A percentile compares a stretch with the other conserved stretches of the same genome.
Evolutionary conservation across 2,888 invertebrate species (phyloP).

Genomic region (Myathropa florea): DNA sequence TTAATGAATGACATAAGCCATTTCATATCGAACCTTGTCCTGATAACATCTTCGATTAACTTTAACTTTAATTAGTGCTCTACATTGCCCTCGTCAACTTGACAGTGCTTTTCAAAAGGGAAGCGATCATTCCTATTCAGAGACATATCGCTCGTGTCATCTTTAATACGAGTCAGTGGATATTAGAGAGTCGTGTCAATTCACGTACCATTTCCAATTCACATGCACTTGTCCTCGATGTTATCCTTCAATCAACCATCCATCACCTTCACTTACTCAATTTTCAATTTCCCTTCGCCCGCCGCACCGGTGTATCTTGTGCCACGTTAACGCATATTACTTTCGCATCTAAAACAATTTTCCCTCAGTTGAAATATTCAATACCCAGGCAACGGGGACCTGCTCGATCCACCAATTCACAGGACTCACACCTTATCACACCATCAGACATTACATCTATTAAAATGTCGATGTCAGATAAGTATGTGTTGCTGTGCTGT

Average conservation of each 20-base stretch:
- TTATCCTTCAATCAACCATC: slow-evolving; percentile 49
- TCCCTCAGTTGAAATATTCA: slow-evolving; percentile 32
- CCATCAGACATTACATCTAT: slow-evolving; percentile 61
- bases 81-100: not conserved
- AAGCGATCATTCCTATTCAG: not conserved
- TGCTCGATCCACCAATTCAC: not conserved
- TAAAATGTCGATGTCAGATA: slow-evolving; percentile 61
- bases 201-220: not conserved
- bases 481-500: slow-evolving; percentile 1
- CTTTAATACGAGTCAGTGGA: not conserved
- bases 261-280: slow-evolving; percentile 43
- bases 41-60: not conserved
- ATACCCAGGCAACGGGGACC: not conserved
- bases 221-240: not conserved
- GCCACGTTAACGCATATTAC: slow-evolving; percentile 45
- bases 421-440: slow-evolving; percentile 50
- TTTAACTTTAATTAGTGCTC: slow-evolving; percentile 12
- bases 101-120: no score
- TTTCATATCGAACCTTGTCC: not conserved
- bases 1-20: no score
- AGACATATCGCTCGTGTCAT: not conserved
- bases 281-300: slow-evolving; percentile 39
- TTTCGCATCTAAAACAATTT: slow-evolving; percentile 67
- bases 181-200: not conserved
- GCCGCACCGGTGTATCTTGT: not conserved